phyloP scores from a whole-genome alignment of 2,797 vertebrate species.

The Scolopax bukidnonensis region DNA sequence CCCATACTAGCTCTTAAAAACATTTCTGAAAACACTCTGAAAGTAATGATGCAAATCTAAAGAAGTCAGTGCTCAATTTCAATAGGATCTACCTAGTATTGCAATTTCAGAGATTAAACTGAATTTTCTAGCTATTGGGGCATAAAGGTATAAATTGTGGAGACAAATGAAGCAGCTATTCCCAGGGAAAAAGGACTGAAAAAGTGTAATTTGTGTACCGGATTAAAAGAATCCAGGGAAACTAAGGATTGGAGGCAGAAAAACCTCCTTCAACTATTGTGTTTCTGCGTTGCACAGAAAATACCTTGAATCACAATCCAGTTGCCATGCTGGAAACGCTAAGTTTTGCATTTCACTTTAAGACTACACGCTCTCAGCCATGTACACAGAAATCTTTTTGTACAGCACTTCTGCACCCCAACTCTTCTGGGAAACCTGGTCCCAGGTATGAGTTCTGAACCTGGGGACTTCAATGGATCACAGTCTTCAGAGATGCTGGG shows the following conservation, averaged over 20 bases:
- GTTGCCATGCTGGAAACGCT: constrained; percentile 51
- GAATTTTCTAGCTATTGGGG: not conserved
- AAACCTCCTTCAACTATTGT: constrained; percentile 3
- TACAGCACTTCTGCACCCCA: constrained; percentile 57
- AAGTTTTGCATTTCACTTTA: constrained; percentile 70
- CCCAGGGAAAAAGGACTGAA: not conserved
- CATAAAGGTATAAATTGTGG: not conserved
- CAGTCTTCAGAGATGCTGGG: too few species aligned
- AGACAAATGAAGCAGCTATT: not conserved
- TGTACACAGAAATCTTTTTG: constrained; percentile 68
- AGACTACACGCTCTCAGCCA: constrained; percentile 39
- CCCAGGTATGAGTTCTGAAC: too few species aligned
- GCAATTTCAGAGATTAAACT: not conserved
- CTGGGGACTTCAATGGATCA: too few species aligned
- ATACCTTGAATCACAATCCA: constrained; percentile 51
- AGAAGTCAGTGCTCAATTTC: constrained; percentile 3
- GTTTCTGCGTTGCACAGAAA: constrained; percentile 24
- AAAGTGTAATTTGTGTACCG: not conserved
- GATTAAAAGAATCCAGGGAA: not conserved
- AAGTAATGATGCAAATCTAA: not conserved
- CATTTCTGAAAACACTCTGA: not conserved
- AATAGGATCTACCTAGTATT: not conserved
- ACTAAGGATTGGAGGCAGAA: not conserved
- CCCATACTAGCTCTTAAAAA: constrained; percentile 13
- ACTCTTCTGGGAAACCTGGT: too few species aligned